Evolutionary conservation across 2,113 vertebrate species (phyloP), one percentile per base, ranked within the genome.

Genomic region (Chitala chitala): DNA sequence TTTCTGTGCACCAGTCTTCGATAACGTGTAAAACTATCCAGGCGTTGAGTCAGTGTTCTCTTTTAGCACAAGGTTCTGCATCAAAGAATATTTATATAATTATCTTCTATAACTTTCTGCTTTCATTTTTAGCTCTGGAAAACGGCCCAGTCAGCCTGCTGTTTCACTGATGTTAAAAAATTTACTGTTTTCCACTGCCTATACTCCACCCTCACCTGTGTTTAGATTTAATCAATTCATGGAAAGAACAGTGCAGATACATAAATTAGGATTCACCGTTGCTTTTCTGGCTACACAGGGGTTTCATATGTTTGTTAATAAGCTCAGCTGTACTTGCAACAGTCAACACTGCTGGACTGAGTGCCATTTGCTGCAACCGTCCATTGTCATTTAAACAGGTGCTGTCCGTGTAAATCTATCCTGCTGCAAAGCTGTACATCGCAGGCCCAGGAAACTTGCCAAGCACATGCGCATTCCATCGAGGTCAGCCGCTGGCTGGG

Each of bases 381-480:
- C 33, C 42, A 22, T 26, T 69, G 44, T 24, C 76, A 71, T 82
- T 79, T 80, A 83, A 88, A 83, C 82, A 84, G 82, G 83, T 82
- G 73, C 10, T 4, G 24, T 51, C 64, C 12, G 4, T 58, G 76
- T 80, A 70, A 74, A 78, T 78, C 77, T 73, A 68, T 54, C 36
- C 63, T 9, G 38, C 42, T 29, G 61, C 55, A 63, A 17, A 44
- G 56, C 48, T n/a, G 24, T 51, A 70, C 42, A 54, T 42, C 51
- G 17, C 46, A 51, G 56, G 42, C 58, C 1, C 50, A 65, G 61
- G 69, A 69, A 29, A 22, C 72, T 78, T 75, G 65, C 85, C 84
- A 40, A 81, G 71, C 64, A 64, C 66, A 7, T 80, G 75, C 82
- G 78, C 82, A 84, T 89, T 87, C 87, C 83, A 77, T 33, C 0